Base-by-base conservation (phyloP, 2,113 vertebrate genomes). In the Macaca mulatta region DNA sequence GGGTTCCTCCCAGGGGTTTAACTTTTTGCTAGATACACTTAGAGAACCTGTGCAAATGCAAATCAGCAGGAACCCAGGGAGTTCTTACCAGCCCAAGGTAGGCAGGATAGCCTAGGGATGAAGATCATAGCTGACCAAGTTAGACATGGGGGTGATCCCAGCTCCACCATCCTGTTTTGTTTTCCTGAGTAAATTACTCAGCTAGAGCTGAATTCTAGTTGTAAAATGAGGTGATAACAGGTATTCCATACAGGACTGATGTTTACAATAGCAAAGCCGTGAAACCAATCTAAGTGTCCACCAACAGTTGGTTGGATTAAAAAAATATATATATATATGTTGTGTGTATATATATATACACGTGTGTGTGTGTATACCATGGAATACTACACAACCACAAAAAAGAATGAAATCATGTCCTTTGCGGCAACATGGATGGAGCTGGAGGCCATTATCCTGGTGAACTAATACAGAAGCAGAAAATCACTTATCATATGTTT, bases 171-270 rank as follows among this genome's bases (percentile, higher is more conserved):
- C 23, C 83, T 72, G 30, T 16, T 8, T 5, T 3, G 40, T 27
- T 25, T 52, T 87, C 80, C 82, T 77, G 55, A 67, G 90, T 75
- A 38, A 69, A n/a, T 18, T 35, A 43, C 35, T 90, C 80, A 38
- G 74, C 83, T 75, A 74, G 12, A 79, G 57, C 74, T 70, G 50
- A 89, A 90, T 67, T n/a, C 90, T 93, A 40, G 87, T 50, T 80
- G 84, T 75, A 72, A 93, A 55, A 70, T 43, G 16, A 20, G 30
- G 10, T 55, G 43, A 77, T 50, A 75, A 43, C 38, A 83, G 17
- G 57, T 72, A 35, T 50, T 77, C 22, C 50, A 85, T 82, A 35
- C 5, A 57, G 8, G 43, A 25, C 72, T 57, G 50, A 69, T 48
- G 30, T 64, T 64, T 64, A 64, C 27, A 64, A 64, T 30, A 64